These are phyloP conservation scores for Ptilodon capucinus DNA, from an alignment of 2,888 invertebrate genomes.

Conservation along the genomic window DNA sequence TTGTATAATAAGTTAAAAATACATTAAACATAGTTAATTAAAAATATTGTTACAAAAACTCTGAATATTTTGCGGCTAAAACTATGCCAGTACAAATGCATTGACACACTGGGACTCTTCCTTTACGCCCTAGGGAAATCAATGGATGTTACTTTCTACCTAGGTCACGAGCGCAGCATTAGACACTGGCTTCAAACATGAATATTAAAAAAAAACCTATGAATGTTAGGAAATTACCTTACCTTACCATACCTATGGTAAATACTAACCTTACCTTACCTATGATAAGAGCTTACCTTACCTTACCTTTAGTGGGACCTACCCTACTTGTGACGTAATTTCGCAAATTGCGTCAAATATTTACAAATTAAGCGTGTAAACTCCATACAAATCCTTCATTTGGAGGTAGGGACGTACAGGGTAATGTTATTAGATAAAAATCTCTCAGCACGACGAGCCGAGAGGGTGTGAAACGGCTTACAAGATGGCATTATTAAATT, in stretches of 20 bases:
- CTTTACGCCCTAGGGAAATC: background rate
- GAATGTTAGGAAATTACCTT: too few species aligned
- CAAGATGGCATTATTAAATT: constrained; percentile 68
- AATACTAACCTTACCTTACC: too few species aligned
- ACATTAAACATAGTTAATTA: background rate
- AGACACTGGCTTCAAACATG: background rate
- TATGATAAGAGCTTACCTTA: too few species aligned
- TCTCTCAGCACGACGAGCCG: constrained; percentile 30
- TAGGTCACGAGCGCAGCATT: background rate
- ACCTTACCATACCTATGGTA: too few species aligned
- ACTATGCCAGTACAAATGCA: background rate
- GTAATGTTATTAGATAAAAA: constrained; percentile 54
- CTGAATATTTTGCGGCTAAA: background rate
- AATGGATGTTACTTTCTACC: background rate
- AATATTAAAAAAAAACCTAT: background rate
- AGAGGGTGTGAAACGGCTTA: constrained; percentile 48
- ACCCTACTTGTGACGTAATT: too few species aligned
- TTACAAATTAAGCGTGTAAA: background rate
- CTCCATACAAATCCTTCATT: constrained; percentile 3
- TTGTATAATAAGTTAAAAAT: background rate
- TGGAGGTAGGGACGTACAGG: constrained; percentile 23
- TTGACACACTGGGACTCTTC: background rate
- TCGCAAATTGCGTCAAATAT: background rate
- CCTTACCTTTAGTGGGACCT: too few species aligned
- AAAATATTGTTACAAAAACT: background rate